Base-by-base conservation (phyloP, 2,888 invertebrate species). In the Caenorhabditis sp. region DNA sequence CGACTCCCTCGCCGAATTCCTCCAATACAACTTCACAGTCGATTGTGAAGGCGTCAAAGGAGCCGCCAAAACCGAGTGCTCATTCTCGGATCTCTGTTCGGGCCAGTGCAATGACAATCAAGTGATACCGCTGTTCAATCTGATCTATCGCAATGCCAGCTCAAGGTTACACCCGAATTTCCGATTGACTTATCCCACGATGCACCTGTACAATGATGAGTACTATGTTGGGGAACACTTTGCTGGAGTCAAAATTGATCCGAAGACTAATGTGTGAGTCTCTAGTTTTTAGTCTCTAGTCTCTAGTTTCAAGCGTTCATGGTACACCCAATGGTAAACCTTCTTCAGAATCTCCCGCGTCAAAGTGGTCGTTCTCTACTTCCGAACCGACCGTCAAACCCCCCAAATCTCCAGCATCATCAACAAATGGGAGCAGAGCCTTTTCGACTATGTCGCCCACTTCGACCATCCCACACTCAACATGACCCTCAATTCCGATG, bases 171-270 rank as follows among this genome's bases (percentile, higher is more conserved):
- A 89, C 72, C 89, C 89, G 8, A 89, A 89, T 64, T 88, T 89
- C 70, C 84, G 89, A 1, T 70, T 89, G 26, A 88, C 89, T 20
- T 89, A 83, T 60, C 89, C 89, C 2, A 89, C 88, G n/a, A 88
- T 89, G 87, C 88, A 87, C 76, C 61, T 89, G n/a, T 89, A 88
- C 78, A 88, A 89, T 61, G 89, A 89, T 78, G 89, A 89, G 56
- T 88, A 87, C 82, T 89, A 89, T 60, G 89, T 89, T 35, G 89
- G 88, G n/a, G 89, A 89, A 58, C 88, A 89, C 70, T 89, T 89
- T 56, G 87, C 86, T 8, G 89, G 89, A 0, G 89, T 89, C 9
- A 62, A 86, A 60, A 83, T 89, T 35, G 86, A 88, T 71, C 69
- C 78, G 26, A 83, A 83, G 20, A 87, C 88, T 5, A 85, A 86